phyloP scores from a whole-genome alignment of 1,140 invertebrate species.

The Saccostrea echinata region DNA sequence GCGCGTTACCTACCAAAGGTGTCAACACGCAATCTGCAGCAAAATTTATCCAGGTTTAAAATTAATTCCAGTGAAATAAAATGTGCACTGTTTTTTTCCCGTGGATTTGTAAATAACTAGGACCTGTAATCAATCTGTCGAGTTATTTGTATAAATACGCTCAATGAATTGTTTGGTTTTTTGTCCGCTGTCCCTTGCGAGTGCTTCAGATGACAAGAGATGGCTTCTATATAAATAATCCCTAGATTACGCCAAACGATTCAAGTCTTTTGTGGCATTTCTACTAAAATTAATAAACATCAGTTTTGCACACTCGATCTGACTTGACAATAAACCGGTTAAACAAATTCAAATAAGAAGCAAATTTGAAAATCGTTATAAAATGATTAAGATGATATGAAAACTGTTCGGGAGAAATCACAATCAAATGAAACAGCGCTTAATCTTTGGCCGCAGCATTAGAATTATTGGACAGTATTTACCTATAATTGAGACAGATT shows the following conservation, averaged over 20 bases:
- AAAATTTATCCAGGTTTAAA: neutral
- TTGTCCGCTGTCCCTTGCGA: neutral
- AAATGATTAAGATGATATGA: conserved; percentile 3
- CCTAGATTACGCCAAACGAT: neutral
- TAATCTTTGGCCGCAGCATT: neutral
- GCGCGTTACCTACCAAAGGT: conserved; percentile 1
- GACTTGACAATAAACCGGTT: neutral
- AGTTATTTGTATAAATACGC: conserved; percentile 17
- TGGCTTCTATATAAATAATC: neutral
- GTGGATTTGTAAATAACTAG: conserved; percentile 6
- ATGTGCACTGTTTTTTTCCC: neutral
- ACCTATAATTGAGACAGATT: conserved; percentile 39
- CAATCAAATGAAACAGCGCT: neutral
- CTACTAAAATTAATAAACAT: conserved; percentile 11
- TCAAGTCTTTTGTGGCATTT: neutral
- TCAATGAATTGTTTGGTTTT: conserved; percentile 18
- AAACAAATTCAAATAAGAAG: conserved; percentile 29
- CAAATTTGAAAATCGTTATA: conserved; percentile 28
- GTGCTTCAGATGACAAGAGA: neutral
- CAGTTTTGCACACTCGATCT: neutral
- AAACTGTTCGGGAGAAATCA: neutral
- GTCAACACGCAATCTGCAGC: conserved; percentile 22
- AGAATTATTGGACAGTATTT: conserved; percentile 30
- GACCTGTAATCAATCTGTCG: conserved; percentile 8
- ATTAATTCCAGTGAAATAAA: conserved; percentile 27